Percentiles rank a stretch among this genome's conserved stretches.
Evolutionary conservation across 2,113 vertebrate species (phyloP).

Genomic region (Orthochromis indermauri): DNA sequence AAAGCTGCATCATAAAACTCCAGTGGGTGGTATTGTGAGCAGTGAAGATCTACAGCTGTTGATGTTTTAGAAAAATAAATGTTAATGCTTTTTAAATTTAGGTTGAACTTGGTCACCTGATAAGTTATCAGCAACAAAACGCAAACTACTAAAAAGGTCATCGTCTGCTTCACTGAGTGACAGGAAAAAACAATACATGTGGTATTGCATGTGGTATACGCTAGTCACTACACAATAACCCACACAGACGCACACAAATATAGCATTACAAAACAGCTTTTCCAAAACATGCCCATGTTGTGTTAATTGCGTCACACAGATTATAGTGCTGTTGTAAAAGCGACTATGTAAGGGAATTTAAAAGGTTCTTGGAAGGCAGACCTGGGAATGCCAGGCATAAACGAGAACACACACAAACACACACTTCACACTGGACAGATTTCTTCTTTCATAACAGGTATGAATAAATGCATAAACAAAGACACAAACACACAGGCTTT

Average conservation of each 20-base stretch:
- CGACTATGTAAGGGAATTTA: conserved; percentile 24
- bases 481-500: background rate
- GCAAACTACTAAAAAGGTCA: background rate
- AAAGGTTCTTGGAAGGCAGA: background rate
- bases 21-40: background rate
- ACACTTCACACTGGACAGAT: background rate
- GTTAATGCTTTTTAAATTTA: background rate
- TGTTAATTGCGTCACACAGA: conserved; percentile 13
- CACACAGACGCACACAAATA: background rate
- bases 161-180: background rate
- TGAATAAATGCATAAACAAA: background rate
- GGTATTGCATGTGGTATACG: background rate
- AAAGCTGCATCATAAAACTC: background rate
- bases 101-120: background rate
- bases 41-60: background rate
- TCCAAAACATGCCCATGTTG: conserved; percentile 34
- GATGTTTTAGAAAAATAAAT: background rate
- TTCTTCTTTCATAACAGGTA: background rate
- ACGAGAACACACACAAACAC: background rate
- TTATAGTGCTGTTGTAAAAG: conserved; percentile 46
- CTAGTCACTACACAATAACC: conserved; percentile 34
- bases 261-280: conserved; percentile 29
- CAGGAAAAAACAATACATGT: background rate
- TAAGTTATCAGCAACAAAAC: background rate
- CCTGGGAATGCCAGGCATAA: background rate